Evolutionary conservation across 2,888 invertebrate species (phyloP), one percentile per base, ranked within the genome.

Genomic region (Julus scanicus): DNA sequence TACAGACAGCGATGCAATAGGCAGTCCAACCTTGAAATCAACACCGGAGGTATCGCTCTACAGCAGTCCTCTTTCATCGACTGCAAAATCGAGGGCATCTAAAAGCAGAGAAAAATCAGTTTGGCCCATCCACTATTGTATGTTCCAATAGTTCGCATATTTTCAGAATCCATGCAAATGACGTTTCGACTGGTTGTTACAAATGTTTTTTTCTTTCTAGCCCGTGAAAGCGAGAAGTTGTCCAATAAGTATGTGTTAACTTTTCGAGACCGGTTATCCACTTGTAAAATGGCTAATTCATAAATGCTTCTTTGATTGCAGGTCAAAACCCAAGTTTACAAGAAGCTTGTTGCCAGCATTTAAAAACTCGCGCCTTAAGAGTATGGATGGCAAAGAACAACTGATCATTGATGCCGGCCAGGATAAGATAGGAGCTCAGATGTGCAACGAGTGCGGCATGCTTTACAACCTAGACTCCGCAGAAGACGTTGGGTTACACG

Each of bases 381-480:
- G 15, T 37, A 1, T 20, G 44, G 86, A 86, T 29, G 87, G 57
- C n/a, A 86, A 87, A 63, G 89, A 90, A 48, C 91, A 91, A 89
- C 89, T 90, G 89, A 89, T 91, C 89, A 94, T 97, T 88, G 97
- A 97, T 92, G 96, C 95, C 0, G 97, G 97, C 0, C 97, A 97
- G 92, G 96, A 95, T 91, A 93, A 93, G 87, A 96, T 96, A 90
- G 97, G 97, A 0, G 94, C 95, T 0, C 94, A 94, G 0, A 94
- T 95, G 90, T 97, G 97, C 91, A 91, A 92, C 0, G 95, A 95
- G 89, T 97, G 97, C 91, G 95, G 95, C 1, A 93, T 95, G 90
- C 93, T 96, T 15, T 96, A 96, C 91, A 94, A 95, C 92, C 93
- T 94, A 89, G 96, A 95, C 0, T 96, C 96, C 91, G 95, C 96